Base-by-base conservation (phyloP, 2,113 vertebrate species). In the Malurus elegans region DNA sequence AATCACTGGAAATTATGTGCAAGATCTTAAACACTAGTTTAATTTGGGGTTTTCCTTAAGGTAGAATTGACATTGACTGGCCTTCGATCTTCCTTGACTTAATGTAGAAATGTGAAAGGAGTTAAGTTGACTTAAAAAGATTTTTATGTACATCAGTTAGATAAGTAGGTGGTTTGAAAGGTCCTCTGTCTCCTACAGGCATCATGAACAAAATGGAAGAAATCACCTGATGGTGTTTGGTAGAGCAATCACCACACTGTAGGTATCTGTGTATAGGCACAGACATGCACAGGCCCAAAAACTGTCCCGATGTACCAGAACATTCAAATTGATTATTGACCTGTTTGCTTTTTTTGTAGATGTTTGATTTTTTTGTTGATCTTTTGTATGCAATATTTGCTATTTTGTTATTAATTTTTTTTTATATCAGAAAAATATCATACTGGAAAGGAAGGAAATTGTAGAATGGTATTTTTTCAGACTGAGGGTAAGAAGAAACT, bases 1-100 rank as follows among this genome's bases (percentile, higher is more conserved):
- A 70, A 42, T 88, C 53, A 70, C 86, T 86, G 54, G 75, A 82
- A 86, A 80, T 88, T 88, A 76, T 64, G 51, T 53, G 73, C 1
- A 3, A 42, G 69, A 51, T 57, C 5, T 79, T 89, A 69, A 69
- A 44, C 18, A 75, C 14, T 14, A 16, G 40, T 88, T 24, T 58
- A 75, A 82, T 62, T 89, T 93, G 38, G n/a, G 4, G 9, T 31
- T 51, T 60, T 88, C 36, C 32, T 54, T 29, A 78, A 56, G 21
- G 34, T 60, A 84, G 50, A 75, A 78, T 65, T 81, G 25, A 12
- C 6, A 3, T 28, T 51, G 58, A 12, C 24, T 62, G 20, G 23
- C 16, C 31, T 34, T 79, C 56, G 53, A 21, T 36, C 26, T 34
- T 91, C n/a, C 20, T 56, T 36, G 54, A 28, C 29, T 90, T 56